These are phyloP conservation scores for Aporrectodea caliginosa DNA, from an alignment of 1,140 invertebrate species.

Conservation along the genomic window DNA sequence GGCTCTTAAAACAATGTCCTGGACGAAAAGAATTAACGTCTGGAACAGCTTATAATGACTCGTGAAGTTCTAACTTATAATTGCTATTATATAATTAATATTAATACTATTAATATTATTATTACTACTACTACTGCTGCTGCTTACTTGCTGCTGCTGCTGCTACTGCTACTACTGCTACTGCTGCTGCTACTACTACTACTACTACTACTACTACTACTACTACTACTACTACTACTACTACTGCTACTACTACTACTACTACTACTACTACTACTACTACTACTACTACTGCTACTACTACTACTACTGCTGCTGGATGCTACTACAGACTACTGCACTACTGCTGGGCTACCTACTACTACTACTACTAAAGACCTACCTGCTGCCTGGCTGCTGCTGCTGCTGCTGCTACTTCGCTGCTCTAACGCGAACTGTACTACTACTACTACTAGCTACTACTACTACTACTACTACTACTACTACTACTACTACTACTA, in stretches of 20 bases:
- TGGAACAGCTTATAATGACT: no score
- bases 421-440: background rate
- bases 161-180: background rate
- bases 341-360: background rate
- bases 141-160: background rate
- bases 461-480: conserved; percentile 2
- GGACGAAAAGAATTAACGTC: no score
- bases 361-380: background rate
- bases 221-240: background rate
- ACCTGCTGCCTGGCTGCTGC: background rate
- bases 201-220: background rate
- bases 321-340: background rate
- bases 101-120: background rate
- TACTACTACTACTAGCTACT: background rate
- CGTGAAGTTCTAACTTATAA: no score
- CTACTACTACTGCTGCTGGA: background rate
- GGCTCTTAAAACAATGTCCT: no score
- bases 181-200: background rate
- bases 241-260: background rate
- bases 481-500: background rate
- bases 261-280: background rate
- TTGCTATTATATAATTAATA: background rate
- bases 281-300: background rate
- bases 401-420: background rate
- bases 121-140: background rate